Evolutionary conservation across 2,888 invertebrate genomes (phyloP).

Genomic region (Catocala fraxini): DNA sequence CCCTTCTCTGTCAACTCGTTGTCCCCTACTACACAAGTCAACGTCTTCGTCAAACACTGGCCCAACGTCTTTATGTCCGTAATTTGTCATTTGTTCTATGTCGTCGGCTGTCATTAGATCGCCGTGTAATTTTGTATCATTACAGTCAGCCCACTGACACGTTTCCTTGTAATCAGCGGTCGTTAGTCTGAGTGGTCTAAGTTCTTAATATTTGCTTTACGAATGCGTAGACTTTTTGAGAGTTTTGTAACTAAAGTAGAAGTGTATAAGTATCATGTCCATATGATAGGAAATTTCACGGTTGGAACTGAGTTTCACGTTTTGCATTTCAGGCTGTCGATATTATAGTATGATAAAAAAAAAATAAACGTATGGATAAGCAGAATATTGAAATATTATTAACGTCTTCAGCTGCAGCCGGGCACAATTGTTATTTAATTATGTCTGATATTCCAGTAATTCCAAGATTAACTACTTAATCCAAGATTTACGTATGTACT

Average conservation of each 20-base stretch:
- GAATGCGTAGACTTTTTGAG: not conserved
- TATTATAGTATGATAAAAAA: too few species aligned
- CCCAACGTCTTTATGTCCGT: slow-evolving; percentile 34
- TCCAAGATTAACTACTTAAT: too few species aligned
- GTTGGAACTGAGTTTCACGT: too few species aligned
- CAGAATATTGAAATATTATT: too few species aligned
- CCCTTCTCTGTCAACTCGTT: not conserved
- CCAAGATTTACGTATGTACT: too few species aligned
- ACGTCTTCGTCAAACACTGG: slow-evolving; percentile 2
- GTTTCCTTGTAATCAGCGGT: slow-evolving; percentile 51
- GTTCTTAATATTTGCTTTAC: slow-evolving; percentile 22
- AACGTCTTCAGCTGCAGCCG: too few species aligned
- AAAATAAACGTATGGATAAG: too few species aligned
- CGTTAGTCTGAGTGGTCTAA: slow-evolving; percentile 39
- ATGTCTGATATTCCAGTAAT: too few species aligned
- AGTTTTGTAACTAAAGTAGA: not conserved
- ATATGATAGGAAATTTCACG: too few species aligned
- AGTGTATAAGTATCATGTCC: not conserved
- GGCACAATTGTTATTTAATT: too few species aligned
- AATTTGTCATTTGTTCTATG: slow-evolving; percentile 50
- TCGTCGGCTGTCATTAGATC: slow-evolving; percentile 46
- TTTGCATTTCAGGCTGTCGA: too few species aligned
- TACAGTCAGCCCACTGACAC: slow-evolving; percentile 52
- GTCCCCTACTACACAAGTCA: not conserved
- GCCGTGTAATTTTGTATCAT: slow-evolving; percentile 56